These are phyloP conservation scores for Merodon equestris DNA, from an alignment of 2,888 invertebrate genomes.

Conservation along the genomic window DNA sequence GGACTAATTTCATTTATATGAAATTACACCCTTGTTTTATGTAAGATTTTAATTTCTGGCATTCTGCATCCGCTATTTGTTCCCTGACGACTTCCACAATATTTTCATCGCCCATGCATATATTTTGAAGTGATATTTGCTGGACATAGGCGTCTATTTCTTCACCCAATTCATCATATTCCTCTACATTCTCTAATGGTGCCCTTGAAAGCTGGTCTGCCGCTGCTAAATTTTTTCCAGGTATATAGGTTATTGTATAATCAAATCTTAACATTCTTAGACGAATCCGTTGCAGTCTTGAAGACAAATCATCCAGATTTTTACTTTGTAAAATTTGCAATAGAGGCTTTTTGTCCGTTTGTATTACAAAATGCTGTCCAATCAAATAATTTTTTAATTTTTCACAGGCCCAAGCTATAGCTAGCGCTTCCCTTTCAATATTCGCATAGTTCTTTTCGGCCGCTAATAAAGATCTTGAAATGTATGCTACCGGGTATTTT, in stretches of 20 bases:
- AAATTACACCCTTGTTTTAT: background rate
- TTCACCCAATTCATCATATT: too few relatives aligned
- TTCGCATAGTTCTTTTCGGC: too few relatives aligned
- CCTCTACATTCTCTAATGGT: too few relatives aligned
- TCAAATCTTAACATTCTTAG: too few relatives aligned
- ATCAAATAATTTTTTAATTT: background rate
- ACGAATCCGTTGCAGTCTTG: too few relatives aligned
- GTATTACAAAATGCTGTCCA: background rate
- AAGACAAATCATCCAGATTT: too few relatives aligned
- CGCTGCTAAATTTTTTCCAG: slow-evolving; percentile 17
- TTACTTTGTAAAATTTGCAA: too few relatives aligned
- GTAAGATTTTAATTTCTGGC: background rate
- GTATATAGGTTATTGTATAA: slow-evolving; percentile 8
- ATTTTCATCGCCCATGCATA: slow-evolving; percentile 2
- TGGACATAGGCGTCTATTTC: slow-evolving; percentile 2
- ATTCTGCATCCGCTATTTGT: background rate
- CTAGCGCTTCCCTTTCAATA: too few relatives aligned
- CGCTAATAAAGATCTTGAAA: too few relatives aligned
- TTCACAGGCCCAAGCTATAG: background rate
- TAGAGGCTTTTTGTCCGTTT: too few relatives aligned
- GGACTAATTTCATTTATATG: background rate
- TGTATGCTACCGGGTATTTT: too few relatives aligned
- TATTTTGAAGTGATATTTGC: slow-evolving; percentile 1
- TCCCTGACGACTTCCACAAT: slow-evolving; percentile 3
- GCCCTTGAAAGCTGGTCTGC: too few relatives aligned